phyloP scores from a whole-genome alignment of 2,113 vertebrate species.

The Thermophis baileyi region DNA sequence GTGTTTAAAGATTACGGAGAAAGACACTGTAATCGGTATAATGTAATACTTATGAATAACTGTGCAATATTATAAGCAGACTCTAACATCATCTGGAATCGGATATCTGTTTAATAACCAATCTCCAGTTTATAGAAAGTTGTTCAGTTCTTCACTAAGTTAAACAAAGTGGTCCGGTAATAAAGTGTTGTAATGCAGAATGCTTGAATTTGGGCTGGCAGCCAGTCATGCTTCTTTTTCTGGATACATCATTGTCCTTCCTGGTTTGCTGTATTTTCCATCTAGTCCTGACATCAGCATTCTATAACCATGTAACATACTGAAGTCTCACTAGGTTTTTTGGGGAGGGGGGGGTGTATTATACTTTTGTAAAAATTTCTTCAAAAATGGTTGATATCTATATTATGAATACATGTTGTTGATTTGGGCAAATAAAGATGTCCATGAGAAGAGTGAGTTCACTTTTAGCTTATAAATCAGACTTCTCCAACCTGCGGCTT shows the following conservation, averaged over 20 bases:
- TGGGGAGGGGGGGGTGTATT: background rate
- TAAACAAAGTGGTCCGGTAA: background rate
- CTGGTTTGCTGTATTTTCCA: background rate
- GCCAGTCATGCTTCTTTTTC: background rate
- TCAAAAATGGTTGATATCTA: background rate
- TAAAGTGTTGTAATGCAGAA: background rate
- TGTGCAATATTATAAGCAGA: background rate
- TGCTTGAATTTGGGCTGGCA: background rate
- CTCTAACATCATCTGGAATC: background rate
- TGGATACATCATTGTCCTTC: background rate
- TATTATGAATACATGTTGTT: background rate
- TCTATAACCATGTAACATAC: background rate
- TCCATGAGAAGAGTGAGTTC: background rate
- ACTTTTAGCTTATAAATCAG: background rate
- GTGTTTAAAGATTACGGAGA: background rate
- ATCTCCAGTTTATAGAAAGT: background rate
- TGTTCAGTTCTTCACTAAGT: background rate
- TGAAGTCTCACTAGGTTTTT: background rate
- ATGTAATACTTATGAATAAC: background rate
- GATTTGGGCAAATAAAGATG: background rate
- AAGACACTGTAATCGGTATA: background rate
- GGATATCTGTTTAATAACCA: background rate
- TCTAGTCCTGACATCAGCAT: background rate
- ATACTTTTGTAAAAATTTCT: background rate
- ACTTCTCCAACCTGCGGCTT: background rate